Evolutionary conservation across 23 tunicate species (phyloP), one percentile per base, ranked within the genome.

Genomic region (Oikopleura vanhoeffeni): DNA sequence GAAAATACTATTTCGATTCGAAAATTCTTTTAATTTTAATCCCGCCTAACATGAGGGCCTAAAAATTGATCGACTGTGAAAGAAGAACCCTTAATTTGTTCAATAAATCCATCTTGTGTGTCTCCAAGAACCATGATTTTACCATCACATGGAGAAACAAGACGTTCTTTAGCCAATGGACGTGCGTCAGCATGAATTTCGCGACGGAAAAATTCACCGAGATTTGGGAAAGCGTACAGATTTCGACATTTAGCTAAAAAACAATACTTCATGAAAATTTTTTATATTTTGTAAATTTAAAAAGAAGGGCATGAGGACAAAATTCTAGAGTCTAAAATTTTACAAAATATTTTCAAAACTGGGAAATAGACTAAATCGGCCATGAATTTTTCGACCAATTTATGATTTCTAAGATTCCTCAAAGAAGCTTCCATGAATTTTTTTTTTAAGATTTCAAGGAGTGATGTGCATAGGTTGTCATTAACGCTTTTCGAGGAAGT

Each of bases 91-190:
- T 71, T 71, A 2, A 71, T 34, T 32, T 71, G 79, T 34, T 18
- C 27, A 32, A 71, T 71, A 30, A 71, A 18, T 32, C 79, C 79
- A 34, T 71, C 79, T 30, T 2, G 3, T 2, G 30, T n/a, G 32
- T n/a, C 32, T 3, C 79, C 79, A 2, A 71, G 38, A 71, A 71
- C 32, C 35, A 71, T 28, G 35, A 71, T 32, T 32, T 71, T 71
- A 34, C 79, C 79, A 32, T 71, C 79, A 71, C 79, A 71, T 28
- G 79, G 79, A 30, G 79, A 71, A 28, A 71, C 79, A 30, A 71
- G 3, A 86, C 85, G 39, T 2, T 18, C 79, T 3, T 18, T 18
- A 13, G 79, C 27, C 3, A 71, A 2, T n/a, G 79, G 79, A 3
- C 79, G 79, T 2, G 3, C 32, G 3, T n/a, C 79, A 2, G 3